phyloP scores from a whole-genome alignment of 2,113 vertebrate species.

The Hirundichthys speculiger region DNA sequence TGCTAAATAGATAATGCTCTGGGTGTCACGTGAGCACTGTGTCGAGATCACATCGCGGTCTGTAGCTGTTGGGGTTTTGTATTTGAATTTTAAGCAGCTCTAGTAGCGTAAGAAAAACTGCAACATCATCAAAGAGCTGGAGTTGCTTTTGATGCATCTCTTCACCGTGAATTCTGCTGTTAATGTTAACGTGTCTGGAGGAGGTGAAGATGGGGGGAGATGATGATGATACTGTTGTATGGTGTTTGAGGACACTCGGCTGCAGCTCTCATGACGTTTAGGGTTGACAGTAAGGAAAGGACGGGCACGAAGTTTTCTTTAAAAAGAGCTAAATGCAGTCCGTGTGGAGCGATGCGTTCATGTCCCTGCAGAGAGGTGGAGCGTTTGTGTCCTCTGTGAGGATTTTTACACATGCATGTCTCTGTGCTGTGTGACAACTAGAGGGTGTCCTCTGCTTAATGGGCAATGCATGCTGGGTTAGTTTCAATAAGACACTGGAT shows the following conservation, averaged over 20 bases:
- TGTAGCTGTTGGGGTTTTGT: background rate
- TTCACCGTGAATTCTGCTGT: constrained; percentile 21
- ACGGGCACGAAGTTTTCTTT: too few relatives aligned
- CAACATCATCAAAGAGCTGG: constrained; percentile 40
- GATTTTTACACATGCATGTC: too few relatives aligned
- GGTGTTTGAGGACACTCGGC: background rate
- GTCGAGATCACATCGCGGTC: constrained; percentile 32
- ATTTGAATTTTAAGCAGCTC: constrained; percentile 29
- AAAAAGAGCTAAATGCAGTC: too few relatives aligned
- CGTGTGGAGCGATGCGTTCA: too few relatives aligned
- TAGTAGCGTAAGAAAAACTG: constrained; percentile 21
- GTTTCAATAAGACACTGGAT: too few relatives aligned
- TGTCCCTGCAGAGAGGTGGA: too few relatives aligned
- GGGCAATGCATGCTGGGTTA: too few relatives aligned
- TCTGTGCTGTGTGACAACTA: too few relatives aligned
- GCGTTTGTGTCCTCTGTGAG: too few relatives aligned
- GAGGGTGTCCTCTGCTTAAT: too few relatives aligned
- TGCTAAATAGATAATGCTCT: constrained; percentile 39
- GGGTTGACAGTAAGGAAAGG: too few relatives aligned
- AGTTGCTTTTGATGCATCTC: constrained; percentile 31
- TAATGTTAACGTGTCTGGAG: constrained; percentile 13
- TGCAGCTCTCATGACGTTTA: too few relatives aligned
- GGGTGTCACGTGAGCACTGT: constrained; percentile 30
- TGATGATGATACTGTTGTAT: constrained; percentile 5
- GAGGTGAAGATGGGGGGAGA: background rate